Base-by-base conservation (phyloP, 2,888 invertebrate species). In the Hypolimnas misippus region DNA sequence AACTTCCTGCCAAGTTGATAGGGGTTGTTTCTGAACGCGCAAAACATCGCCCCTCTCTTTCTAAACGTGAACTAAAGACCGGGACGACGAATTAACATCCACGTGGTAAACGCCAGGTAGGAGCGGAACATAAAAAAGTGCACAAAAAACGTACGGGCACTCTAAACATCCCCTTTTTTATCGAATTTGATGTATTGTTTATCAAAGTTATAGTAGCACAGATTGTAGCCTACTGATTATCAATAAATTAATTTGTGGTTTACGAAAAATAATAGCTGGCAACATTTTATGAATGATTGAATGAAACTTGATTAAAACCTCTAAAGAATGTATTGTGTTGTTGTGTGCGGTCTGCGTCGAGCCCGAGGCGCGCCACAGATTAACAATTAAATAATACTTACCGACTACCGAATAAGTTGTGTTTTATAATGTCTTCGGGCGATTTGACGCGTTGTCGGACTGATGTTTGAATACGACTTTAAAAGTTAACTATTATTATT, bases 311-410 rank as follows among this genome's bases (percentile, higher is more conserved):
- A 68, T 63, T 62, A 56, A 78, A 68, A 69, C 69, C 55, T 65
- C 62, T 65, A 69, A 73, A 72, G 60, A 65, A 68, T 65, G 56
- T 55, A 68, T 65, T 66, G 64, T 64, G 63, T 66, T 66, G 63
- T 77, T 71, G 76, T 76, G 77, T 74, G 75, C 72, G 72, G 75
- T 75, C 70, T 21, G 21, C 70, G 66, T 68, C 70, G 76, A 67
- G 83, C 87, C 86, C 72, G 77, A 70, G 83, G 88, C 88, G 75
- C 73, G 69, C 77, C 77, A 79, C 84, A 81, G 78, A 82, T 86
- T 81, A 84, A 87, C 86, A 89, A 91, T 92, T 90, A 92, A 89
- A 90, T 89, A 86, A 87, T 84, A 83, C 87, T 91, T 88, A 89
- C 71, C 72, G 81, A 86, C 91, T 91, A 90, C 91, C 82, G 92